Conservation (phyloP, 2,797 vertebrate genomes). For the Antrozous pallidus region DNA sequence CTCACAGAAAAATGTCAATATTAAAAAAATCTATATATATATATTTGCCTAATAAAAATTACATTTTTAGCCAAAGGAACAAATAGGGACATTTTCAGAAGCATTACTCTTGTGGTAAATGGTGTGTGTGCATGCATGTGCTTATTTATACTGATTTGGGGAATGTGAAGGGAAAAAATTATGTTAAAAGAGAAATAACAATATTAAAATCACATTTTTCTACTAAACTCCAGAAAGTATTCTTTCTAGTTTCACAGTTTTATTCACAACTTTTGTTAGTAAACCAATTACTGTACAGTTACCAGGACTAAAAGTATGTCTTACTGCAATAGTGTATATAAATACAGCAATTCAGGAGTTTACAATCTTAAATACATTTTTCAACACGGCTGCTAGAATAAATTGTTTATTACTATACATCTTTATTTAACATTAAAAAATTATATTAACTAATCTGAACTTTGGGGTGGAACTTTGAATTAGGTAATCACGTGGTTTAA, state of each 20-base stretch:
- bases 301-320: conserved; percentile 55
- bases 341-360: conserved; percentile 71
- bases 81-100: conserved; percentile 60
- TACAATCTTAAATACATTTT: conserved; percentile 79
- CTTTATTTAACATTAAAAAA: conserved; percentile 70
- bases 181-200: conserved; percentile 60
- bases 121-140: too few species aligned
- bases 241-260: conserved; percentile 80
- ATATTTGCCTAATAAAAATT: conserved; percentile 65
- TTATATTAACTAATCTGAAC: conserved; percentile 78
- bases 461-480: conserved; percentile 83
- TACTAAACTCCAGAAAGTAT: conserved; percentile 77
- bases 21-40: conserved; percentile 38
- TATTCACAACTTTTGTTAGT: conserved; percentile 76
- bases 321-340: conserved; percentile 41
- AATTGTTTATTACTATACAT: conserved; percentile 73
- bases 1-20: conserved; percentile 63
- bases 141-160: conserved; percentile 65
- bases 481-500: conserved; percentile 79
- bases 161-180: conserved; percentile 61
- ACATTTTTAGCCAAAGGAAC: conserved; percentile 62
- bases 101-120: conserved; percentile 59
- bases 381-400: conserved; percentile 83
- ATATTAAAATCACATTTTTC: conserved; percentile 79
- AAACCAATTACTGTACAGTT: conserved; percentile 77